These are phyloP conservation scores for Percopsis omiscomaycus DNA, from an alignment of 2,797 vertebrate genomes.

Conservation along the genomic window DNA sequence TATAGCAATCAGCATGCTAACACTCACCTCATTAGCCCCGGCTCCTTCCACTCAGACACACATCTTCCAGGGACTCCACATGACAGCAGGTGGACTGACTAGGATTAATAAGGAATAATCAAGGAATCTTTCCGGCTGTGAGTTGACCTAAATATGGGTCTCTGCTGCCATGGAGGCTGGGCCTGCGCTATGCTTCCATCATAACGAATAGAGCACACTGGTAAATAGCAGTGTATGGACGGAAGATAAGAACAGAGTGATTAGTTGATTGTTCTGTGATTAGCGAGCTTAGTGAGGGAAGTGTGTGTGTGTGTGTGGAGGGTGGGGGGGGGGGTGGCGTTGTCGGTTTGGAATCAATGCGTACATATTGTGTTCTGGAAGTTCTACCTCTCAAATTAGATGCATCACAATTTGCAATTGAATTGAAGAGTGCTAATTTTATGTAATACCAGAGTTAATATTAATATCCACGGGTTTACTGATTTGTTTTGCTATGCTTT, in stretches of 20 bases:
- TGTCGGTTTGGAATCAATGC: slow-evolving; percentile 5
- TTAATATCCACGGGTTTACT: not conserved
- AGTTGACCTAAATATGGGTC: slow-evolving; percentile 66
- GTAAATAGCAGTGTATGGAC: not conserved
- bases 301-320: too few species aligned
- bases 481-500: not conserved
- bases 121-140: slow-evolving; percentile 62
- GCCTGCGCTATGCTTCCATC: slow-evolving; percentile 31
- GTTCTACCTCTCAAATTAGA: slow-evolving; percentile 26
- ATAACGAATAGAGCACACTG: slow-evolving; percentile 51
- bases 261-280: not conserved
- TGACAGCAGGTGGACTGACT: slow-evolving; percentile 62
- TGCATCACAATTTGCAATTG: slow-evolving; percentile 18
- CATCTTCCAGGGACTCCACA: slow-evolving; percentile 53
- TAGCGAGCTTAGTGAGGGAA: too few species aligned
- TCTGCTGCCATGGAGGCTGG: slow-evolving; percentile 28
- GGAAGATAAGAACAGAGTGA: slow-evolving; percentile 19
- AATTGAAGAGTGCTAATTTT: not conserved
- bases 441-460: too few species aligned
- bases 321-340: slow-evolving; percentile 19
- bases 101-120: slow-evolving; percentile 73
- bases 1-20: slow-evolving; percentile 49
- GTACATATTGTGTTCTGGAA: slow-evolving; percentile 19
- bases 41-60: slow-evolving; percentile 50
- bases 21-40: slow-evolving; percentile 64